Conservation (phyloP, 2,113 vertebrate species). For the Cryptotis parvus region DNA sequence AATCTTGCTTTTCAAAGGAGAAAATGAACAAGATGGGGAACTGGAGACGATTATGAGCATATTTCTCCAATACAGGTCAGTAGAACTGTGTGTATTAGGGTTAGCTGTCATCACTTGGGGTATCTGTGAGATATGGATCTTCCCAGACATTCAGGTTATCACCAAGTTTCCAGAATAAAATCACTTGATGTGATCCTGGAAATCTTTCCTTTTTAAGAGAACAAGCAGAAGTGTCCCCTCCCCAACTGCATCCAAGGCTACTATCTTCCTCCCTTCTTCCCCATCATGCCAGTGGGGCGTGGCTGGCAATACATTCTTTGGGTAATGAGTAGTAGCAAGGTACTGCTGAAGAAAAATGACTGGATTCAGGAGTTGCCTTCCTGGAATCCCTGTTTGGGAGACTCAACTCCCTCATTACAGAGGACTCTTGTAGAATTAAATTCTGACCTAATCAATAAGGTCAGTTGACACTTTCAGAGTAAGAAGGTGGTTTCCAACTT, state of each 20-base stretch:
- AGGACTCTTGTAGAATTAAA: not conserved
- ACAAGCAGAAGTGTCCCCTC: too few relatives aligned
- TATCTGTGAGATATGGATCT: not conserved
- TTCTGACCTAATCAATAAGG: not conserved
- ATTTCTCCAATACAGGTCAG: not conserved
- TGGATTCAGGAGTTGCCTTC: not conserved
- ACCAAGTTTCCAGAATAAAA: too few relatives aligned
- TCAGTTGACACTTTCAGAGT: not conserved
- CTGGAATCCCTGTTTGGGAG: not conserved
- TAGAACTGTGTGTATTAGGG: not conserved
- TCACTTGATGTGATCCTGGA: too few relatives aligned
- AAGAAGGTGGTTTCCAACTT: not conserved
- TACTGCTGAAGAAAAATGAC: not conserved
- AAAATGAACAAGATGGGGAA: not conserved
- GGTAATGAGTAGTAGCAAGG: too few relatives aligned
- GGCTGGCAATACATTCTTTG: too few relatives aligned
- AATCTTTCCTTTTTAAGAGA: too few relatives aligned
- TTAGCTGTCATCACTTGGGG: not conserved
- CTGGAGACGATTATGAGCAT: not conserved
- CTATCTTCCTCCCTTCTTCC: too few relatives aligned
- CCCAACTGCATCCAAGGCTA: too few relatives aligned
- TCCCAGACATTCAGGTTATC: too few relatives aligned
- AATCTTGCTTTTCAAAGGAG: slow-evolving; percentile 23
- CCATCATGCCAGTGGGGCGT: too few relatives aligned
- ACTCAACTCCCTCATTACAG: not conserved